Evolutionary conservation across 2,888 invertebrate species (phyloP), one percentile per base, ranked within the genome.

Genomic region (Nomada flava): DNA sequence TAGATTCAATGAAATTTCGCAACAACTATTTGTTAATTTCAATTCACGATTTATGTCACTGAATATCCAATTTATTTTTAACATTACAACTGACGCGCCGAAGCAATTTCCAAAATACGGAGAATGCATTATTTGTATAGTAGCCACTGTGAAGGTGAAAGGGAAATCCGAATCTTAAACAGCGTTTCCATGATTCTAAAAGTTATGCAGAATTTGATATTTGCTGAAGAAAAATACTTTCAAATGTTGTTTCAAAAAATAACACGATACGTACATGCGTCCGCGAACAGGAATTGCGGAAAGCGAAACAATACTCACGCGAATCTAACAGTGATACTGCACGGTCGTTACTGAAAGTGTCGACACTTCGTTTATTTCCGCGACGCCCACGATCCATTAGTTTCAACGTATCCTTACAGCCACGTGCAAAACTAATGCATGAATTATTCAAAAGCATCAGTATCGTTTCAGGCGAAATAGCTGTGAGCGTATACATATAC

Each of bases 311-410:
- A 64, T 64, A 52, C 47, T 76, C 65, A 23, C 79, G 9, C 13
- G 55, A 50, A 69, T 68, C 64, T 60, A 73, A 62, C 42, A 26
- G 36, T 44, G 65, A 68, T 68, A 77, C 26, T 77, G 72, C 73
- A 77, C 52, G 44, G 26, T 60, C 68, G 29, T 60, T 57, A 47
- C 36, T 47, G 55, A n/a, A 63, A 62, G 72, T 71, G 80, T 80
- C 68, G 80, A 80, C 77, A 53, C 36, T 71, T 69, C 72, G 62
- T 80, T 77, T 70, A 79, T 79, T 79, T 77, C 70, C 77, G 77
- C 15, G 26, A 68, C 77, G 78, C 80, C 77, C 55, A 77, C 77
- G 44, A 72, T 60, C 59, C 68, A 55, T 78, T 68, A 20, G 44
- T 59, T 44, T 42, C 26, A 71, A 63, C 18, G 53, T 77, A 55